These are phyloP conservation scores for Dolichallabes microphthalmus DNA, from an alignment of 2,113 vertebrate species.

Conservation along the genomic window DNA sequence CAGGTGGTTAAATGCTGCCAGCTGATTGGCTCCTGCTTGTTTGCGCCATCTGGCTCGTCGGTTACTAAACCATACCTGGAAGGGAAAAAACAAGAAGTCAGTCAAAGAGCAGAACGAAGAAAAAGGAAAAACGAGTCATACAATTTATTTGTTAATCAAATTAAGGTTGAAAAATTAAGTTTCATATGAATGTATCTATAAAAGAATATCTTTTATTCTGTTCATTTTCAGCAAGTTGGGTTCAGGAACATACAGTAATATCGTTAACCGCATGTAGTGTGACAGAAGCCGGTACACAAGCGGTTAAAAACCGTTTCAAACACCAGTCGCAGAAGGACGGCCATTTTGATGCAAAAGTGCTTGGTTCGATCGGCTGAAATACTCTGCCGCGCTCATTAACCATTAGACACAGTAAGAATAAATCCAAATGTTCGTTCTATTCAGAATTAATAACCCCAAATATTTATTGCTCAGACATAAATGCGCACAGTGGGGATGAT, in stretches of 20 bases:
- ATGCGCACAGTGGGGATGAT: slow-evolving; percentile 8
- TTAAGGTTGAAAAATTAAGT: no score
- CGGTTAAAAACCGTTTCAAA: background rate
- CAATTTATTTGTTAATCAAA: background rate
- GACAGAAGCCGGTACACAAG: background rate
- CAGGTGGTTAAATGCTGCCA: slow-evolving; percentile 97
- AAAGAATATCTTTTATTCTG: background rate
- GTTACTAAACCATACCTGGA: slow-evolving; percentile 98
- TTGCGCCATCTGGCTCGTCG: slow-evolving; percentile 95
- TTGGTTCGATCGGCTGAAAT: background rate
- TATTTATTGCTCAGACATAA: background rate
- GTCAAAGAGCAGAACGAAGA: no score
- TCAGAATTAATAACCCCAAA: slow-evolving; percentile 5
- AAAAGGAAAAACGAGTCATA: background rate
- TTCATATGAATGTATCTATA: no score
- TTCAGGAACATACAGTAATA: background rate
- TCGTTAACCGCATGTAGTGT: background rate
- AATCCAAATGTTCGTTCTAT: background rate
- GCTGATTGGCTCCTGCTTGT: slow-evolving; percentile 95
- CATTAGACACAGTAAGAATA: background rate
- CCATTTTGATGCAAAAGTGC: background rate
- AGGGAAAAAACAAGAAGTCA: background rate
- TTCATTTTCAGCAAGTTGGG: background rate
- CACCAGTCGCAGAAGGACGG: background rate
- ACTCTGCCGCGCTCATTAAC: background rate